These are phyloP conservation scores for Drosophila punjabiensis DNA, from an alignment of 1,140 invertebrate genomes.

Conservation along the genomic window DNA sequence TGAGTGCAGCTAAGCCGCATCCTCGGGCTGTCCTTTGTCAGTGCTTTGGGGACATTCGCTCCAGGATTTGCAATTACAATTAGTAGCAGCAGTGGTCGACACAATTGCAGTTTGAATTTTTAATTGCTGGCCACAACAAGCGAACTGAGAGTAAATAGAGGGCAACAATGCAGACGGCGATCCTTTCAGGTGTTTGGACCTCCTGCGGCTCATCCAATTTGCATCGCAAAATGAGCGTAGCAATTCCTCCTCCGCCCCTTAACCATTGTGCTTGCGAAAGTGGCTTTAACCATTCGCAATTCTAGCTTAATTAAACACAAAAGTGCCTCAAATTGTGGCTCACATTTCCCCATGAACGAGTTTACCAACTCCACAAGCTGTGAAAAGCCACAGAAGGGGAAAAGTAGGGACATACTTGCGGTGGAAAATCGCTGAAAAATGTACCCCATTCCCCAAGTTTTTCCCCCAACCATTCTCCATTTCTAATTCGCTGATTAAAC, in stretches of 20 bases:
- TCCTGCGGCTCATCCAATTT: slow-evolving; percentile 43
- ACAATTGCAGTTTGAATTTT: slow-evolving; percentile 49
- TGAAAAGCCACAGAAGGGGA: slow-evolving; percentile 4
- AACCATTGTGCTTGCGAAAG: neutral
- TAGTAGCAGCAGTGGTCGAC: slow-evolving; percentile 7
- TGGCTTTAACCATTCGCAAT: slow-evolving; percentile 19
- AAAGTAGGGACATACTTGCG: slow-evolving; percentile 4
- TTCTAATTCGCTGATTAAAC: slow-evolving; percentile 20
- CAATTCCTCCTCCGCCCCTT: too few relatives aligned
- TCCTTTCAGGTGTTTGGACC: slow-evolving; percentile 26
- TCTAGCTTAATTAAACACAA: slow-evolving; percentile 42
- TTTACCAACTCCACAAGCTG: neutral
- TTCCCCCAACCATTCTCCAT: neutral
- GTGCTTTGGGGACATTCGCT: slow-evolving; percentile 32
- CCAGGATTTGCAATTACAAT: slow-evolving; percentile 41
- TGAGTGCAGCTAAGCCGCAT: slow-evolving; percentile 31
- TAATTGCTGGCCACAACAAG: slow-evolving; percentile 56
- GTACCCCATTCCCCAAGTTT: neutral
- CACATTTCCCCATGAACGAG: neutral
- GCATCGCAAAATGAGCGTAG: slow-evolving; percentile 25
- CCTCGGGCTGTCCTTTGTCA: slow-evolving; percentile 32
- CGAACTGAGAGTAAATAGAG: slow-evolving; percentile 18
- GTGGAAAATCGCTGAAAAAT: neutral
- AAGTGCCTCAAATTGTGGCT: slow-evolving; percentile 25
- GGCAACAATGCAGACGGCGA: slow-evolving; percentile 10